Percentiles rank a stretch among this genome's conserved stretches.
Conservation (phyloP, 2,797 vertebrate species). For the Pipistrellus pygmaeus region DNA sequence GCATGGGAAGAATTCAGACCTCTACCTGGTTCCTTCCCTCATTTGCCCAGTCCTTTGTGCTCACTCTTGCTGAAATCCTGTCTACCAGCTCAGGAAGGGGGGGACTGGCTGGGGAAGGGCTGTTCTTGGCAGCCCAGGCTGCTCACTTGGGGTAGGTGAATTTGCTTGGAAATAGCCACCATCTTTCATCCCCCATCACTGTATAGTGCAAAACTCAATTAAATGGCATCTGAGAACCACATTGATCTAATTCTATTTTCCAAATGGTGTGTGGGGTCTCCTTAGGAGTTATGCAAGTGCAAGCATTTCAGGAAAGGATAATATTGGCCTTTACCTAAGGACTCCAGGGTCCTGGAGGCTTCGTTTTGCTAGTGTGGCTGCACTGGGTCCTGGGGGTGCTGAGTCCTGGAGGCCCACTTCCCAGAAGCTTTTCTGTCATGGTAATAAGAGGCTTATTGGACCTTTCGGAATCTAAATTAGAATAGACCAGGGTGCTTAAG, state of each 20-base stretch:
- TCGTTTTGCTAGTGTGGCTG: neutral
- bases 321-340: neutral
- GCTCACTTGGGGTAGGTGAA: neutral
- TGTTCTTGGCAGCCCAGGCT: slow-evolving; percentile 41
- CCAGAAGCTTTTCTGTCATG: neutral
- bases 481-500: neutral
- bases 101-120: slow-evolving; percentile 22
- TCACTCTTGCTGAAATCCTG: slow-evolving; percentile 4
- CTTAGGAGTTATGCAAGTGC: neutral
- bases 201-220: slow-evolving; percentile 71
- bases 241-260: slow-evolving; percentile 47
- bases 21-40: neutral
- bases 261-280: neutral
- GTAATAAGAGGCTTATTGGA: neutral
- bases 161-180: slow-evolving; percentile 54
- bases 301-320: neutral
- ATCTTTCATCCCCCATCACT: slow-evolving; percentile 20
- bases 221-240: slow-evolving; percentile 72
- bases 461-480: neutral
- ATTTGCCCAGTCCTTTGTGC: neutral
- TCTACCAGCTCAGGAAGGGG: slow-evolving; percentile 28
- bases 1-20: slow-evolving; percentile 37
- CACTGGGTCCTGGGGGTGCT: neutral
- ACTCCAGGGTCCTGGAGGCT: neutral
- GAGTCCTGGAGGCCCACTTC: neutral